Base-by-base conservation (phyloP, 2,797 vertebrate species). In the Crax fasciolata region DNA sequence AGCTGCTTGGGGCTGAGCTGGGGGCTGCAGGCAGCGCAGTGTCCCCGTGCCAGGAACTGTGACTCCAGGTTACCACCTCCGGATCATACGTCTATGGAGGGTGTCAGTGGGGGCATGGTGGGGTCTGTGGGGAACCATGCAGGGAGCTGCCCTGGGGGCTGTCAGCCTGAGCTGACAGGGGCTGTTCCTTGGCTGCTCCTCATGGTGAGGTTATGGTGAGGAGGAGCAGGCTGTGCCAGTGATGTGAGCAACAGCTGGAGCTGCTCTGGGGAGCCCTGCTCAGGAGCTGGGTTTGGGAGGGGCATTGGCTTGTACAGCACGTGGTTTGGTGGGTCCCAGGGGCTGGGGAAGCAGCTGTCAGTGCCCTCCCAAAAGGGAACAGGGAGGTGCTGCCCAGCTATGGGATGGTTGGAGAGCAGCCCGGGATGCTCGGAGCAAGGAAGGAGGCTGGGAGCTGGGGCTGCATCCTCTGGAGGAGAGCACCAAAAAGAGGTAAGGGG, bases 41-140 rank as follows among this genome's bases (percentile, higher is more conserved):
- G 2, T 24, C 66, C 7, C 3, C 3, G 5, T 71, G 24, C 27
- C 6, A 6, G 61, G 24, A 80, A 39, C 28, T 13, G 48, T 20
- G 27, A 11, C 21, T 9, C 5, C 6, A 30, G 14, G 27, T 25
- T 2, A 2, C 35, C n/a, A 65, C 19, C 3, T 41, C 48, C 28
- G 51, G 18, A 4, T 4, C 10, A 46, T 16, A 54, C 4, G 27
- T 49, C 43, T 8, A 1, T 17, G 19, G 54, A 91, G 41, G 9
- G 25, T 90, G 51, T 41, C 2, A 2, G 1, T 13, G 7, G 8
- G 74, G 39, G 55, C 14, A 10, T 24, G 27, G 9, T 0, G 0
- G 17, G 6, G 6, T 58, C 14, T 52, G 32, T 66, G 43, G 81
- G 51, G 17, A 6, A 7, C 59, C 9, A 2, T 3, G 9, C 28